phyloP scores from a whole-genome alignment of 2,888 invertebrate species.

The Apomyelois bistriatella region DNA sequence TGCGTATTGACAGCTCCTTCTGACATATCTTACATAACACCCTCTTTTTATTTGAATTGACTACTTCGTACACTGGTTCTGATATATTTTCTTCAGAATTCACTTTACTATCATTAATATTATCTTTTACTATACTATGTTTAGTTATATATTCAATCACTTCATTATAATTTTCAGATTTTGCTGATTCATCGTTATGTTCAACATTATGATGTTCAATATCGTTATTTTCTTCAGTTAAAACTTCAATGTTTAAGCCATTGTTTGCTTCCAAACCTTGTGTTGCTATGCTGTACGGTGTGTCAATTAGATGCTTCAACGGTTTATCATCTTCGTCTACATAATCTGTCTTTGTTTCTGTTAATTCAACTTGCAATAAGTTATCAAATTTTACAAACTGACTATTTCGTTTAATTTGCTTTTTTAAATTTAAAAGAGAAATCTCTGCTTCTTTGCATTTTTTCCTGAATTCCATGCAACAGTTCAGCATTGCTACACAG shows the following conservation, averaged over 20 bases:
- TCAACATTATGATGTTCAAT: not conserved
- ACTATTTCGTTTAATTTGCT: not conserved
- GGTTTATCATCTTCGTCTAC: slow-evolving; percentile 25
- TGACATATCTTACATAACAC: slow-evolving; percentile 47
- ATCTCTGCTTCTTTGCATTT: slow-evolving; percentile 29
- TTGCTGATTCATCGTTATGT: not conserved
- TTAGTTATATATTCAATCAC: not conserved
- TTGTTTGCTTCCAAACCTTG: not conserved
- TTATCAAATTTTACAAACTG: not conserved
- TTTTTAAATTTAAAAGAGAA: not conserved
- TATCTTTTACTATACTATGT: too few species aligned
- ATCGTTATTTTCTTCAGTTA: not conserved
- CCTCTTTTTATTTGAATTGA: slow-evolving; percentile 17
- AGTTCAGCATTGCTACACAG: slow-evolving; percentile 32
- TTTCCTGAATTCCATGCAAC: slow-evolving; percentile 37
- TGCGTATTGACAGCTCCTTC: slow-evolving; percentile 43
- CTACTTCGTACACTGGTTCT: slow-evolving; percentile 17
- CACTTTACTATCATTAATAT: not conserved
- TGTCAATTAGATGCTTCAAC: slow-evolving; percentile 15
- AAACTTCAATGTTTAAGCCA: not conserved
- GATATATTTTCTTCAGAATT: not conserved
- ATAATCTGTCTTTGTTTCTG: slow-evolving; percentile 6
- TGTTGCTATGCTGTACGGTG: not conserved
- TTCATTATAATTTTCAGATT: slow-evolving; percentile 1
- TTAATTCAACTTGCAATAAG: not conserved